Evolutionary conservation across 1,140 invertebrate genomes (phyloP), one percentile per base, ranked within the genome.

Genomic region (Brevipalpus yothersi): DNA sequence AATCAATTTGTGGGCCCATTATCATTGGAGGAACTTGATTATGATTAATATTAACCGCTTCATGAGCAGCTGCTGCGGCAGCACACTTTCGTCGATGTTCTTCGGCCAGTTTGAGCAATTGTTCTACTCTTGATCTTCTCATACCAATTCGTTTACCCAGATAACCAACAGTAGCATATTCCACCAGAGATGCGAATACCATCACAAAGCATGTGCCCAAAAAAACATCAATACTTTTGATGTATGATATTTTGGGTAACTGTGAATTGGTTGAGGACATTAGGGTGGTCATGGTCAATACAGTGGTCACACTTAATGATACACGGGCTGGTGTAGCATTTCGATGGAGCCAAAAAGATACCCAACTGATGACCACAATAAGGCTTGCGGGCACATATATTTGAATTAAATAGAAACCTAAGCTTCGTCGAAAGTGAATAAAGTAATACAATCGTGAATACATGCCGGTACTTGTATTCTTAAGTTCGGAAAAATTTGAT

Each of bases 251-350:
- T 77, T 95, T 95, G 67, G 92, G 92, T 70, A 96, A 79, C 65
- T 90, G 86, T 66, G 90, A 87, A 73, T 96, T 96, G 67, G 92
- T 96, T 65, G 88, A 94, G 64, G 91, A 95, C 85, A 96, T 93
- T 66, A 96, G 82, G 63, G 92, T 96, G 67, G 91, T 95, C 89
- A 96, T 95, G 68, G 92, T 95, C 42, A 64, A 53, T 56, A 76
- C 71, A 63, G 72, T 76, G 53, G 75, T 76, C 61, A 77, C 75
- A 15, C 74, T 73, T 19, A 75, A 68, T 17, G 73, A 68, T 11
- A 75, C 73, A 43, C 75, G 66, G 9, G 76, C 75, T 4, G 69
- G 69, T 19, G 68, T 68, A 39, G 69, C 69, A 56, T 68, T 67
- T 45, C 72, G 64, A 60, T 72, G 71, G 17, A 75, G 62, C 73